Evolutionary conservation across 2,113 vertebrate species (phyloP), one percentile per base, ranked within the genome.

Genomic region (Smithornis capensis): DNA sequence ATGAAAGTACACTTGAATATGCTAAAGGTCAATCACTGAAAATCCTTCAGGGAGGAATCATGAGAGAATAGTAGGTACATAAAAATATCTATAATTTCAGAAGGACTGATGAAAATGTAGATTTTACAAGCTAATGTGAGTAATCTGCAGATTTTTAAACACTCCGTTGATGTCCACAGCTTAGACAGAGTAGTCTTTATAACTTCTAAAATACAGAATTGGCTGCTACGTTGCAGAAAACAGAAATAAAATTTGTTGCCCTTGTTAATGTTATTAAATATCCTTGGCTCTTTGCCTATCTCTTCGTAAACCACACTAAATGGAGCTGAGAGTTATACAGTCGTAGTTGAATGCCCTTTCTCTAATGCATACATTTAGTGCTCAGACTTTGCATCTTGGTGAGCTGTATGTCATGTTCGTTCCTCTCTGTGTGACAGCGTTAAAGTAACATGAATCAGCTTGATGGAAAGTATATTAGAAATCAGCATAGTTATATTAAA

Each of bases 101-200:
- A 86, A 93, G 84, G 83, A 76, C 83, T 97, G 88, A 92, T 96
- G 83, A 96, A 92, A 94, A 35, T 29, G 22, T 35, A 71, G 92
- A 73, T 86, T 97, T 87, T 55, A 69, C 45, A 52, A 84, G 83
- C 79, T 97, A 85, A 91, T 92, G 49, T 7, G 53, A 96, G 87
- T 89, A 93, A 97, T 96, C 83, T 93, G 44, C 90, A 92, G 83
- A 65, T 97, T 95, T 94, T 37, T 90, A 63, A 90, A 82, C 63
- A 56, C 91, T 94, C 42, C 8, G 19, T 87, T 95, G 93, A 92
- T 97, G 78, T 83, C 85, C 80, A 29, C 62, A 95, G 77, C 27
- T 91, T 94, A 85, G 59, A 40, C 55, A 87, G 83, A 49, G 92
- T 57, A 77, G 91, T 75, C 63, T 93, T 70, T 68, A 47, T 76